Conservation (phyloP, 2,113 vertebrate species). For the Sinocyclocheilus anophthalmus region DNA sequence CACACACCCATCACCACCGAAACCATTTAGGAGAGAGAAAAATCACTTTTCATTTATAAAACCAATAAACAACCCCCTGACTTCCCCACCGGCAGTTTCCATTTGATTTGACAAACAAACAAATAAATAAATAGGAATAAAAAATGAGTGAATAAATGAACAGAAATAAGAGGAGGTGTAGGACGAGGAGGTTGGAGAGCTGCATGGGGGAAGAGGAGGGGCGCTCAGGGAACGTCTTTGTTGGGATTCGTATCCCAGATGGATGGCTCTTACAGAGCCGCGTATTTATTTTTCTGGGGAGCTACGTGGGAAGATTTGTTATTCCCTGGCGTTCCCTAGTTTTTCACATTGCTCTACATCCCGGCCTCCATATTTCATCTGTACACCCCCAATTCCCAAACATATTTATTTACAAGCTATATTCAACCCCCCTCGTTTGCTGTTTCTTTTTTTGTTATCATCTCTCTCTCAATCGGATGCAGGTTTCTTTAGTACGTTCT, state of each 20-base stretch:
- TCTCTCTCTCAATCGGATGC: constrained; percentile 14
- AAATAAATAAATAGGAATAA: constrained; percentile 69
- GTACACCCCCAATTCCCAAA: constrained; percentile 77
- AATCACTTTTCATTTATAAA: constrained; percentile 66
- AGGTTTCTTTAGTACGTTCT: background rate
- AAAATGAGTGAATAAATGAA: constrained; percentile 67
- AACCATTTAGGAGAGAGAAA: constrained; percentile 53
- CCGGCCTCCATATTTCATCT: constrained; percentile 80
- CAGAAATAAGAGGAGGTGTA: constrained; percentile 46
- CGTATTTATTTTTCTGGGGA: constrained; percentile 79
- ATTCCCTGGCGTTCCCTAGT: constrained; percentile 78
- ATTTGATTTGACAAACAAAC: constrained; percentile 72
- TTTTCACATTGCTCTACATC: constrained; percentile 84
- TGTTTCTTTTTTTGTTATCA: constrained; percentile 4
- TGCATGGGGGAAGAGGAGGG: constrained; percentile 35
- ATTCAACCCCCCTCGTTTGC: constrained; percentile 53
- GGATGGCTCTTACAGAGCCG: constrained; percentile 76
- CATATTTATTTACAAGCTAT: constrained; percentile 81
- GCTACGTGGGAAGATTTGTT: constrained; percentile 81
- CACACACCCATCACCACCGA: constrained; percentile 23
- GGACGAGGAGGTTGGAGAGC: constrained; percentile 29
- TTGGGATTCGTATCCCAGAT: constrained; percentile 77
- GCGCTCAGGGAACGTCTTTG: constrained; percentile 70
- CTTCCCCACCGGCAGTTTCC: constrained; percentile 55
- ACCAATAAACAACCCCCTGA: constrained; percentile 63